Base-by-base conservation (phyloP, 2,797 vertebrate species). In the Hippoglossus hippoglossus region DNA sequence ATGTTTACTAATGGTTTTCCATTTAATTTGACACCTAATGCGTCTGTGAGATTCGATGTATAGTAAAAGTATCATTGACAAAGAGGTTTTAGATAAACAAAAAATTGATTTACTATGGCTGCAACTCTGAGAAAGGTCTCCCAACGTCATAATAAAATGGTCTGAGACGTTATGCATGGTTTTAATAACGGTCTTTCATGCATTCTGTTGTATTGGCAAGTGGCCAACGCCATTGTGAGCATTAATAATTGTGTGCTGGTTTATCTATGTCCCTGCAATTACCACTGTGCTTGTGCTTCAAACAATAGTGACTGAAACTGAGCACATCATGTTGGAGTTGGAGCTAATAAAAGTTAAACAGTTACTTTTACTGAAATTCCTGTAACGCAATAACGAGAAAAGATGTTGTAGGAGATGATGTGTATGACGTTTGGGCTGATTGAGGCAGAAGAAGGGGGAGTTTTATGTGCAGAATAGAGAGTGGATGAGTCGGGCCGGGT, bases 121-220 rank as follows among this genome's bases (percentile, higher is more conserved):
- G 53, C 8, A n/a, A 54, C 21, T 36, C 12, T 16, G 25, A 46
- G 24, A 24, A 57, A 56, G 51, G n/a, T 72, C 12, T 21, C 13
- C 50, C 5, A 21, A 50, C 18, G 8, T 50, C 21, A n/a, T 4
- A 36, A 15, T 7, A 26, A 22, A 41, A 34, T 62, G 25, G 25
- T 66, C 26, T 36, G 8, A 64, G 54, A 55, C n/a, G 19, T 12
- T 15, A 6, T 26, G 16, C 25, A 9, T 8, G 7, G 51, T 5
- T 62, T 50, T 57, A 25, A 6, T 61, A n/a, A 65, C 39, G 26
- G 54, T 26, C 28, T 52, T 61, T 75, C 2, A 62, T 19, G 34
- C 7, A 34, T 69, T 34, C n/a, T 44, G 21, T 61, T 70, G 39
- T 58, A 54, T 19, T 46, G 18, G 46, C 46, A 47, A 47, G 16